These are phyloP conservation scores for Alosa alosa DNA, from an alignment of 2,113 vertebrate genomes.

Conservation along the genomic window DNA sequence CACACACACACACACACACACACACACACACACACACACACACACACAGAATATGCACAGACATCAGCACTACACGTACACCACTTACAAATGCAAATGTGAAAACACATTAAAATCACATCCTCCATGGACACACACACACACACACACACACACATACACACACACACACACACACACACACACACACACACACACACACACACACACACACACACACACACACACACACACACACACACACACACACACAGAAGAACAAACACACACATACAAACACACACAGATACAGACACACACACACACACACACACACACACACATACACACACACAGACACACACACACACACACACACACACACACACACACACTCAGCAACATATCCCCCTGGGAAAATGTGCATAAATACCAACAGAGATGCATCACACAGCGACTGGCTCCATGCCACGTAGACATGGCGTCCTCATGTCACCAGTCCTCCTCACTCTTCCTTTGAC, in stretches of 20 bases:
- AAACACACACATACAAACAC: conserved; percentile 1
- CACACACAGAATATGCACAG: background rate
- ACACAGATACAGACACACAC: background rate
- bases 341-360: conserved; percentile 3
- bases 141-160: conserved; percentile 10
- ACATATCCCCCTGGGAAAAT: background rate
- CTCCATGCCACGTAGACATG: conserved; percentile 12
- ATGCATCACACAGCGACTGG: background rate
- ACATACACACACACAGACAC: conserved; percentile 8
- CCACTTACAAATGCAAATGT: background rate
- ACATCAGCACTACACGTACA: background rate
- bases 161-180: background rate
- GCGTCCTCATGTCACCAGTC: conserved; percentile 29
- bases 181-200: conserved; percentile 3
- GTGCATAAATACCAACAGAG: background rate
- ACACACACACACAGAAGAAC: conserved; percentile 1
- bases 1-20: background rate
- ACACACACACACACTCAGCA: background rate
- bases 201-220: conserved; percentile 15
- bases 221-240: background rate
- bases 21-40: conserved; percentile 4
- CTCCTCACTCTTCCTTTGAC: background rate
- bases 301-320: conserved; percentile 1
- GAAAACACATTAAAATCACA: background rate
- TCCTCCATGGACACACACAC: conserved; percentile 1